Base-by-base conservation (phyloP, 2,113 vertebrate species). In the Glareola pratincola region DNA sequence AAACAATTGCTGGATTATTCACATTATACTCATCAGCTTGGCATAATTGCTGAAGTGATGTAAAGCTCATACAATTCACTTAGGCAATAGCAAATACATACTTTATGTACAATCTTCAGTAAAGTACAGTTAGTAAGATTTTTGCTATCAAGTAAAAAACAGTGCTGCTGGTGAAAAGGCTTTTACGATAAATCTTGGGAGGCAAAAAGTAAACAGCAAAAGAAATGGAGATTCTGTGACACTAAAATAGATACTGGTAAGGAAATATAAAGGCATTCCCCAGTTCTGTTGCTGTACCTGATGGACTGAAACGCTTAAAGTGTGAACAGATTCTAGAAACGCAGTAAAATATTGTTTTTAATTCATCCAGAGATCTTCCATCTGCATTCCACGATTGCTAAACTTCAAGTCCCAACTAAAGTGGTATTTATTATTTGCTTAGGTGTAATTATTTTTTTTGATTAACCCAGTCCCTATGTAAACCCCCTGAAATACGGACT, bases 1-100 rank as follows among this genome's bases (percentile, higher is more conserved):
- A 91, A 96, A 72, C 77, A 92, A 85, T 84, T 94, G 78, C 66
- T 80, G 92, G 77, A 94, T 96, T 96, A 94, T 95, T 96, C 95
- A 94, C 81, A 78, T 91, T 94, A n/a, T 8, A 73, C n/a, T 92
- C 85, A 63, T 93, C 83, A 86, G 73, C 45, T 79, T 87, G 96
- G 45, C 74, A 76, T 84, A 93, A 96, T 91, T 94, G 75, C 72
- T 79, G 74, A 67, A 94, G 41, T 88, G 74, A 81, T 90, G 57
- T 72, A 91, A 94, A 92, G 86, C 51, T 81, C 86, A 59, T 39
- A 36, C 29, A 88, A 39, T 92, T 96, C 81, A 95, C 60, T 95
- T 62, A 85, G 68, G 76, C 57, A 82, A 62, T 48, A 94, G 71
- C 41, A 91, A 92, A 94, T 50, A 56, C 45, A 63, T 84, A 72